Evolutionary conservation across 1,140 invertebrate genomes (phyloP), one percentile per base, ranked within the genome.

Genomic region (Geopemphigus sp.): DNA sequence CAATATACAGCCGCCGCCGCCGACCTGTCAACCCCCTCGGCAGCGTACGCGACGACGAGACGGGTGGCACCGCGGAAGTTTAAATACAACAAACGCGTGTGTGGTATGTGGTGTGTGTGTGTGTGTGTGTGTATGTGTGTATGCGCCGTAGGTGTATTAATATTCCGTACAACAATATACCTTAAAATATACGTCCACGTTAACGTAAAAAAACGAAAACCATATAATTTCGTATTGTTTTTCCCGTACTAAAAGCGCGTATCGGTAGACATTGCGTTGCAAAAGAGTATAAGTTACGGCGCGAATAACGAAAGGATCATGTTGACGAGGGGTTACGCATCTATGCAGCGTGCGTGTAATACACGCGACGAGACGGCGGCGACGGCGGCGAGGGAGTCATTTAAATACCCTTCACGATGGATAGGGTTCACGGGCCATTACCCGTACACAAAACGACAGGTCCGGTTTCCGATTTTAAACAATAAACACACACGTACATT

Each of bases 371-470:
- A n/a, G n/a, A n/a, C n/a, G n/a, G n/a, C n/a, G n/a, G 45, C 39
- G 66, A 47, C 10, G 8, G 72, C 50, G 26, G 26, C 74, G 74
- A 57, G 57, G 74, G 57, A 78, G 74, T 61, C 57, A 5, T 57
- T 57, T 76, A 76, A 76, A 78, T 26, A 61, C 74, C 73, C 57
- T 47, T 32, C 72, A 8, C 72, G 14, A 56, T 54, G 53, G 39
- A 45, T 19, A 78, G 39, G 74, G 56, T 63, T 78, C 74, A 78
- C 74, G 74, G 74, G 57, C 74, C 74, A 78, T 78, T 78, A 78
- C 54, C 39, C 74, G 56, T 50, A 50, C 74, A 78, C 74, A 78
- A 78, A 78, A 78, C 74, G 57, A 78, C 74, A 78, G 74, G 74
- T 61, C 57, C 74, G 74, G 74, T 78, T 78, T 72, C 24, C 50